These are phyloP conservation scores for Tridacna gigas DNA, from an alignment of 2,888 invertebrate genomes.

Conservation along the genomic window DNA sequence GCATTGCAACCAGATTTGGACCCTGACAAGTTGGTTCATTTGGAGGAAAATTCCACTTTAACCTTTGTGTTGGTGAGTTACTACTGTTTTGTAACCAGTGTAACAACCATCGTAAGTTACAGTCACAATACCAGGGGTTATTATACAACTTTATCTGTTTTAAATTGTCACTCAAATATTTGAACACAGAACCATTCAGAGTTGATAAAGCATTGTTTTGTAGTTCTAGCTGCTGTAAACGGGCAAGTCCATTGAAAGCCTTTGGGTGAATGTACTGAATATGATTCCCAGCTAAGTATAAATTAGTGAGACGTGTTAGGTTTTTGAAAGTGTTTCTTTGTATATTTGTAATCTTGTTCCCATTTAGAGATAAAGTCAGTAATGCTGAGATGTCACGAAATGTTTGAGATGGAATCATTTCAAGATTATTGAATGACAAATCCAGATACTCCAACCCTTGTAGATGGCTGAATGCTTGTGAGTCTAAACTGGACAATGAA, in stretches of 20 bases:
- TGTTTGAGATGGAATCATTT: conserved; percentile 68
- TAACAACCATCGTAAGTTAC: conserved; percentile 76
- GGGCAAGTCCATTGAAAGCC: conserved; percentile 70
- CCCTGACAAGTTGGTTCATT: conserved; percentile 72
- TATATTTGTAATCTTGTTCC: conserved; percentile 71
- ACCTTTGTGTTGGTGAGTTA: conserved; percentile 46
- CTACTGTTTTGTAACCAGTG: conserved; percentile 72
- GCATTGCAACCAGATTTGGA: conserved; percentile 69
- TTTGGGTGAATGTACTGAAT: conserved; percentile 69
- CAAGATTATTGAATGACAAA: conserved; percentile 74
- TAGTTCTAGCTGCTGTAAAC: conserved; percentile 72
- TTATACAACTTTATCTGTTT: conserved; percentile 73
- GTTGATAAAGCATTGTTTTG: conserved; percentile 76
- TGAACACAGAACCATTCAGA: conserved; percentile 68
- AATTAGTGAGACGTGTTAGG: conserved; percentile 67
- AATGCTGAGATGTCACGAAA: conserved; percentile 69
- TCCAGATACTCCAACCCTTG: conserved; percentile 69
- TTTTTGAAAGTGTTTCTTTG: conserved; percentile 65
- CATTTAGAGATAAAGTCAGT: conserved; percentile 69
- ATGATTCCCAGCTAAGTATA: conserved; percentile 77
- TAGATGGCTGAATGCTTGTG: conserved; percentile 69
- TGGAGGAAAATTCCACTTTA: conserved; percentile 71
- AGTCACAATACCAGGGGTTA: conserved; percentile 81
- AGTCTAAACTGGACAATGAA: conserved; percentile 67
- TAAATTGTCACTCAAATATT: conserved; percentile 68